A percentile compares a stretch with the other conserved stretches of the same genome.
Conservation (phyloP, 2,113 vertebrate genomes). For the Plectropomus leopardus region DNA sequence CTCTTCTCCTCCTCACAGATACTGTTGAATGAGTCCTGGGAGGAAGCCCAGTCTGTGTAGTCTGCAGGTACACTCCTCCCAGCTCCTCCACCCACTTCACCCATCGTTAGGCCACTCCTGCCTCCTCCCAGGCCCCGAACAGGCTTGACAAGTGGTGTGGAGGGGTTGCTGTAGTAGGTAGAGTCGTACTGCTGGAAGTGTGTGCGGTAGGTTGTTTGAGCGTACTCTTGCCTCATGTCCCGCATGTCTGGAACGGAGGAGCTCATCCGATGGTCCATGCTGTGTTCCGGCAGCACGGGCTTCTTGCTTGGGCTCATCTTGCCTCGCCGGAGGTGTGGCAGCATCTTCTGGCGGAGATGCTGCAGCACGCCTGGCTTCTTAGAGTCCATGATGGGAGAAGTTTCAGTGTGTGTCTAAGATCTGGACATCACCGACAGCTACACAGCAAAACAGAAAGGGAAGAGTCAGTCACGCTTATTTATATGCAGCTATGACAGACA, state of each 20-base stretch:
- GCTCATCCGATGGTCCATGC: constrained; percentile 70
- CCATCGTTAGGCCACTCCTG: constrained; percentile 48
- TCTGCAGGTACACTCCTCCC: constrained; percentile 44
- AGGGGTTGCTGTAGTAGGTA: constrained; percentile 49
- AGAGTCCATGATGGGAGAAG: constrained; percentile 64
- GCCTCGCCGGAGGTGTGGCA: constrained; percentile 58
- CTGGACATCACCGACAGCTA: constrained; percentile 59
- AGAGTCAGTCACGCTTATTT: background rate
- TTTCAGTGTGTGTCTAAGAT: constrained; percentile 34
- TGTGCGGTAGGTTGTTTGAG: background rate
- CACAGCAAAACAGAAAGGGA: background rate
- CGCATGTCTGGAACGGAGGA: constrained; percentile 71
- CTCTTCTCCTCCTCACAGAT: constrained; percentile 43
- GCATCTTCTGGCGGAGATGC: constrained; percentile 75
- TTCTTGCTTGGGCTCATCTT: constrained; percentile 45
- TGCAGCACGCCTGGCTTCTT: constrained; percentile 76
- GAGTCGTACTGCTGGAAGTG: constrained; percentile 4
- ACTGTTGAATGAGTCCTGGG: constrained; percentile 56
- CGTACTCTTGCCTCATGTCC: constrained; percentile 26
- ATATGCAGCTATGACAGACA: background rate
- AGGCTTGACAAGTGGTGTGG: constrained; percentile 23
- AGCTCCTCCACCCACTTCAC: background rate
- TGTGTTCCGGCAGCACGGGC: background rate
- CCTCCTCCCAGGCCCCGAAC: background rate
- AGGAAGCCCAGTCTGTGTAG: constrained; percentile 59